phyloP scores from a whole-genome alignment of 2,888 invertebrate species.

The Epirrita christyi region DNA sequence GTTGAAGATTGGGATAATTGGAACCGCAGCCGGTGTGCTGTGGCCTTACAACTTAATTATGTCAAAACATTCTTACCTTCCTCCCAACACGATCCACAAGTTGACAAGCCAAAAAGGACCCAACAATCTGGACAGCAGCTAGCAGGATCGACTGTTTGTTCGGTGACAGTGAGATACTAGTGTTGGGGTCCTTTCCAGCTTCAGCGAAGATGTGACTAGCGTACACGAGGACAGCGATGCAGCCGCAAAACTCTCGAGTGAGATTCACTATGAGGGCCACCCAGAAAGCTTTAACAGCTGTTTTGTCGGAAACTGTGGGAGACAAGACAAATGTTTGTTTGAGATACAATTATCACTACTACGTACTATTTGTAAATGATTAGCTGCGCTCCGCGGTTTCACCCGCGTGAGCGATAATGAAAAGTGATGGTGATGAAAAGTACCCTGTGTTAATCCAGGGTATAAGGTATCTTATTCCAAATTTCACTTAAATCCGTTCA shows the following conservation, averaged over 20 bases:
- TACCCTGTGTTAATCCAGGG: too few species aligned
- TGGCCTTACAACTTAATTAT: too few species aligned
- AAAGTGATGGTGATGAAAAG: too few species aligned
- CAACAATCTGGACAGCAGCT: constrained; percentile 73
- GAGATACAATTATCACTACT: too few species aligned
- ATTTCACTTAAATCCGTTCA: too few species aligned
- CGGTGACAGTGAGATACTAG: constrained; percentile 65
- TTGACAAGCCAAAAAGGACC: constrained; percentile 76
- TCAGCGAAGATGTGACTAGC: constrained; percentile 76
- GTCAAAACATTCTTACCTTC: constrained; percentile 57
- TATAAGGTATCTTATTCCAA: too few species aligned
- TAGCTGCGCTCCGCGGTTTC: too few species aligned
- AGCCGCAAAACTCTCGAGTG: constrained; percentile 76
- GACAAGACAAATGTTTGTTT: neutral
- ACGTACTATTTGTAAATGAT: too few species aligned
- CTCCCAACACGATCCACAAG: constrained; percentile 73
- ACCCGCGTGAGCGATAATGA: too few species aligned
- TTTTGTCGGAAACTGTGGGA: constrained; percentile 67
- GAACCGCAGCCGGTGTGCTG: too few species aligned
- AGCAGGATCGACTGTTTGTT: constrained; percentile 76
- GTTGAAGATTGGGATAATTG: too few species aligned
- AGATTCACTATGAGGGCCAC: constrained; percentile 75
- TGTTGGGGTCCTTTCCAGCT: constrained; percentile 59
- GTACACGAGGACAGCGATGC: constrained; percentile 76
- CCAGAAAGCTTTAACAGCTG: constrained; percentile 74